Base-by-base conservation (phyloP, 2,888 invertebrate species). In the Acanthopleura granulata region DNA sequence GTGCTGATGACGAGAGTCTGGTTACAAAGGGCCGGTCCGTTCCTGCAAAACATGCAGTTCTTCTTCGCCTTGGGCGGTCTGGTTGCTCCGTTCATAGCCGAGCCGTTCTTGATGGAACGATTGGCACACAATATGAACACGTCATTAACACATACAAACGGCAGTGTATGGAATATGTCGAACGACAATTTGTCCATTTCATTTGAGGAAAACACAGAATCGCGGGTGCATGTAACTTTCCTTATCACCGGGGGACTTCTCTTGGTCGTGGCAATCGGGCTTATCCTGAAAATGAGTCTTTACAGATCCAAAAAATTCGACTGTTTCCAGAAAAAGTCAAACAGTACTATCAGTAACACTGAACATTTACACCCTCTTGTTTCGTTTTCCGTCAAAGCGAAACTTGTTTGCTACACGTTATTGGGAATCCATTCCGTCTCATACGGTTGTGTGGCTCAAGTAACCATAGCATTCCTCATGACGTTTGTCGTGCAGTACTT, bases 401-500 rank as follows among this genome's bases (percentile, higher is more conserved):
- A 57, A 22, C 3, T 57, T n/a, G 22, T 57, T n/a, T 57, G 57
- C 12, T 57, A 57, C 22, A n/a, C 22, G 22, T 22, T 57, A n/a
- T n/a, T 57, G 22, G 57, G n/a, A n/a, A 12, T 18, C 57, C 18
- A 66, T 25, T 12, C 29, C 1, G 18, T 66, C 25, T 22, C 66
- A 16, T 25, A 27, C 66, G 66, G 66, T 27, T 66, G 66, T 14
- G 66, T 66, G 3, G 66, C 18, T 15, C 18, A 66, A 27, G 25
- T 66, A 27, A 16, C 1, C 6, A 14, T 66, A 25, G 25, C 15
- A 3, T 66, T 27, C 25, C 25, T 27, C 1, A 66, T 74, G 27
- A 71, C 76, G 4, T 78, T 78, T 51, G 75, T 76, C 30, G 77
- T 78, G 9, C 66, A 62, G 49, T 61, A 77, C 22, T 69, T 78